Percentiles rank a stretch among this genome's conserved stretches.
Evolutionary conservation across 2,888 invertebrate genomes (phyloP).

Genomic region (Caenorhabditis auriculariae): DNA sequence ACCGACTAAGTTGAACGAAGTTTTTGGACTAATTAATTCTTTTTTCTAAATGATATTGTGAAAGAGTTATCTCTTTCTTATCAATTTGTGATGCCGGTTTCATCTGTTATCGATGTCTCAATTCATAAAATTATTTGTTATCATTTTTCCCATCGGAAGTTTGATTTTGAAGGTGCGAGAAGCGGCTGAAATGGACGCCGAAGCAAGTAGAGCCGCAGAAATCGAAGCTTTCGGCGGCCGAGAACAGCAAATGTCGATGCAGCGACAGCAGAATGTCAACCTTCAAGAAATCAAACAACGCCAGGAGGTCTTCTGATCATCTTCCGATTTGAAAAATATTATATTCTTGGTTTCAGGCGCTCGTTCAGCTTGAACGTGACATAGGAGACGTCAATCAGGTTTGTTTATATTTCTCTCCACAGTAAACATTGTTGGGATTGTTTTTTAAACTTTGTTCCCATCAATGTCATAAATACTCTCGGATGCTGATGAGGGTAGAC

Average conservation of each 20-base stretch:
- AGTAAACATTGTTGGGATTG: too few relatives aligned
- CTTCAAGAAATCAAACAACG: constrained; percentile 56
- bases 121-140: too few relatives aligned
- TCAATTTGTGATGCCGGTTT: too few relatives aligned
- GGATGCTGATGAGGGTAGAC: too few relatives aligned
- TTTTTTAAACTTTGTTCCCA: too few relatives aligned
- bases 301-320: constrained; percentile 36
- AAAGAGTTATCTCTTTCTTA: too few relatives aligned
- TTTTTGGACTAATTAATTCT: not conserved
- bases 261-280: constrained; percentile 48
- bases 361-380: constrained; percentile 57
- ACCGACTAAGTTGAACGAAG: too few relatives aligned
- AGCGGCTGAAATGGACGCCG: constrained; percentile 26
- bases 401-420: too few relatives aligned
- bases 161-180: constrained; percentile 23
- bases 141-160: too few relatives aligned
- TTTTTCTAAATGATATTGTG: not conserved
- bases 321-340: not conserved
- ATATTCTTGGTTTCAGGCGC: constrained; percentile 29
- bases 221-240: constrained; percentile 3
- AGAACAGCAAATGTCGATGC: constrained; percentile 32
- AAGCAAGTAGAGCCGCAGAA: constrained; percentile 7
- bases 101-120: too few relatives aligned
- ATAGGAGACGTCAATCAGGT: constrained; percentile 58
- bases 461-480: too few relatives aligned